Percentiles rank a stretch among this genome's conserved stretches.
Conservation (phyloP, 2,797 vertebrate species). For the Muraenolepis orangiensis region DNA sequence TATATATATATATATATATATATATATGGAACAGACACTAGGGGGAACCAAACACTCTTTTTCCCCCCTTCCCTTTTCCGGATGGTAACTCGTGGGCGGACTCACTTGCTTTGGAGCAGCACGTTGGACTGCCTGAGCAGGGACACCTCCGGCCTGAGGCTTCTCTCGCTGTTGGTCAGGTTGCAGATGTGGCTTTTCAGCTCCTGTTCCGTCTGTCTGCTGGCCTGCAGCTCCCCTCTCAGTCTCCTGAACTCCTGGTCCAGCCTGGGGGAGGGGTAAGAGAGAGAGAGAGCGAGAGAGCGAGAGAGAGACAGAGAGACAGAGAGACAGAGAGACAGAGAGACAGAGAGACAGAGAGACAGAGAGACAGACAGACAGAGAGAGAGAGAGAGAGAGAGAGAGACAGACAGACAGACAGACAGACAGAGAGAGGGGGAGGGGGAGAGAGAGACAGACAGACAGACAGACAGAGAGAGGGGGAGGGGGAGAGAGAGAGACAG, state of each 20-base stretch:
- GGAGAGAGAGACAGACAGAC: too few species aligned
- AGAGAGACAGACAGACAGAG: too few species aligned
- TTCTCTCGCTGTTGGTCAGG: constrained; percentile 79
- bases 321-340: background rate
- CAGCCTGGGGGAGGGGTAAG: constrained; percentile 56
- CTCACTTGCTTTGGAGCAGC: constrained; percentile 81
- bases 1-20: too few species aligned
- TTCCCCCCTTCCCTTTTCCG: background rate
- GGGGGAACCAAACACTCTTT: constrained; percentile 12
- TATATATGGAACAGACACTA: constrained; percentile 16
- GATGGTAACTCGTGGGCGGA: background rate
- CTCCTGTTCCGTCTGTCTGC: constrained; percentile 78
- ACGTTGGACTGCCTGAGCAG: constrained; percentile 80
- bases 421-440: background rate
- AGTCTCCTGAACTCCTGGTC: constrained; percentile 76
- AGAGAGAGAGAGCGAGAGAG: background rate
- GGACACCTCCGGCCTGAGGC: constrained; percentile 76
- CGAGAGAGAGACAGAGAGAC: too few species aligned
- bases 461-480: too few species aligned
- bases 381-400: too few species aligned
- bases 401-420: constrained; percentile 11
- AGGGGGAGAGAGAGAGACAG: too few species aligned
- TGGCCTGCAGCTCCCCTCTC: constrained; percentile 74
- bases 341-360: too few species aligned
- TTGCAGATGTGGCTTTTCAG: constrained; percentile 79